Conservation (phyloP, 2,113 vertebrate species). For the Fulica atra region DNA sequence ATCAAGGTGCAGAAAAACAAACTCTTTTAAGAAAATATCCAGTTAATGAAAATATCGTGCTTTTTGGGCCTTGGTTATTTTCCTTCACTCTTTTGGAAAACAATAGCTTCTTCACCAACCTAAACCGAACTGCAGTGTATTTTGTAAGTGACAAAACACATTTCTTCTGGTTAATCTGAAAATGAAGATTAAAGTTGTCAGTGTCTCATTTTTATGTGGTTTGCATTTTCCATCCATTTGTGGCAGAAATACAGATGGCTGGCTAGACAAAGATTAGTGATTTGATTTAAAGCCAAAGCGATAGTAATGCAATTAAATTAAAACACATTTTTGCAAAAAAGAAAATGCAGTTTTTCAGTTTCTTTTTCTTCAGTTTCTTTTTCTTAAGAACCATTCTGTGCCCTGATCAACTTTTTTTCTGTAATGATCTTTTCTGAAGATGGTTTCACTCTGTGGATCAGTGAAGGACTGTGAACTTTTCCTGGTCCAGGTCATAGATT, state of each 20-base stretch:
- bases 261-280: not conserved
- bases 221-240: slow-evolving; percentile 32
- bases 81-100: slow-evolving; percentile 32
- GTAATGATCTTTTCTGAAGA: not conserved
- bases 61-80: not conserved
- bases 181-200: not conserved
- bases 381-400: not conserved
- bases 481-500: not conserved
- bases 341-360: not conserved
- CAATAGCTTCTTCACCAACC: not conserved
- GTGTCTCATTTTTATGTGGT: not conserved
- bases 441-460: rapidly evolving
- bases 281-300: not conserved
- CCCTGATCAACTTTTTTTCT: not conserved
- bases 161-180: slow-evolving; percentile 24
- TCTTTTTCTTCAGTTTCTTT: not conserved
- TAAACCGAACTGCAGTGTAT: not conserved
- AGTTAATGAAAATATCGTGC: not conserved
- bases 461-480: not conserved
- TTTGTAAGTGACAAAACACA: slow-evolving; percentile 9
- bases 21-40: not conserved
- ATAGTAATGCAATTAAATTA: not conserved
- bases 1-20: not conserved
- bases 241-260: not conserved
- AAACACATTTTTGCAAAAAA: not conserved